Evolutionary conservation across 2,113 vertebrate genomes (phyloP), one percentile per base, ranked within the genome.

Genomic region (Alligator sinensis): DNA sequence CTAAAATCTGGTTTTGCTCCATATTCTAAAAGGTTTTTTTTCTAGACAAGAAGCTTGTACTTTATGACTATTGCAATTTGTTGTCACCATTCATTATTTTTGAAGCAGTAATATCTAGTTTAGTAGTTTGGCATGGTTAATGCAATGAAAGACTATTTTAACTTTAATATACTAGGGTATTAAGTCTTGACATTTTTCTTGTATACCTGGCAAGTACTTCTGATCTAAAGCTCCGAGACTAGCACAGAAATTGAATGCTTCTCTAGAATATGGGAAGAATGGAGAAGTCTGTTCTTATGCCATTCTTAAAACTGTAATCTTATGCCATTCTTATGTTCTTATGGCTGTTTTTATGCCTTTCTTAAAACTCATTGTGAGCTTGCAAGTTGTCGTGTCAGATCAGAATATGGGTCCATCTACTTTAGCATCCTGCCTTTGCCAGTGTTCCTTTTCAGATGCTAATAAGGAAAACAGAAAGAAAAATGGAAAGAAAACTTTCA

Each of bases 391-490:
- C 15, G 1, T 13, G n/a, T 12, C 88, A 34, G 74, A 1, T 7
- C 47, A 22, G 24, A 18, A 21, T 1, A 13, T 0, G 1, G 0
- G 12, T 27, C 19, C 16, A 57, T 47, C 38, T 60, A 0, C 0
- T 11, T 58, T 4, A 47, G 34, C n/a, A 25, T 9, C 25, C 55
- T 54, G 15, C 0, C 78, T 62, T 21, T n/a, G 70, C 8, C 60
- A 59, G 0, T 0, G 0, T 11, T 34, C 61, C 84, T 11, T 55
- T 59, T 24, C 16, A 25, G 64, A 58, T 59, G 55, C 16, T 82
- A 13, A 24, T 55, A 18, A 72, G 17, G 22, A 82, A 58, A n/a
- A 21, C 25, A 38, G 6, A 57, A 16, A 13, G 8, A 27, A 72
- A 72, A 38, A 34, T 70, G 6, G 12, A 70, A 82, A 34, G n/a